These are phyloP conservation scores for Peromyscus polionotus DNA, from an alignment of 2,113 vertebrate species.

Conservation along the genomic window DNA sequence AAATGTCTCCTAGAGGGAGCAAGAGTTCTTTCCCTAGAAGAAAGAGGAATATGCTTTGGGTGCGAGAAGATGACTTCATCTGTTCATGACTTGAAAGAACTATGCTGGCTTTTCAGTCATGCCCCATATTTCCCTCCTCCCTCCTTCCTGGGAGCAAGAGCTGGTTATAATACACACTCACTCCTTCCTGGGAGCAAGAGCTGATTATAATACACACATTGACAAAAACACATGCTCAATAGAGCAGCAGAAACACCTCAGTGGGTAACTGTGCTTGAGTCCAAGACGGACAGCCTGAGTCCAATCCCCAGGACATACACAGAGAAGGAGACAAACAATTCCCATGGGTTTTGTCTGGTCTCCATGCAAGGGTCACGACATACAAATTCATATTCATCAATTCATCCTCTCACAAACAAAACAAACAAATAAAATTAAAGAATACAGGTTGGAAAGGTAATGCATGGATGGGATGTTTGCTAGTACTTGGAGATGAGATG, in stretches of 20 bases:
- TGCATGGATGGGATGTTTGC: neutral
- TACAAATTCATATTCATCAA: no score
- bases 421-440: neutral
- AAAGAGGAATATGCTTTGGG: neutral
- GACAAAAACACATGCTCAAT: neutral
- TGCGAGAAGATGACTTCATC: neutral
- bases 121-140: rapidly evolving
- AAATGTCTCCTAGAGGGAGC: rapidly evolving
- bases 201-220: rapidly evolving
- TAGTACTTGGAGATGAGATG: neutral
- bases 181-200: rapidly evolving
- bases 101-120: neutral
- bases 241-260: neutral
- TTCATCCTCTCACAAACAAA: neutral
- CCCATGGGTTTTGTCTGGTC: neutral
- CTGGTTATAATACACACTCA: rapidly evolving
- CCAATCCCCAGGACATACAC: neutral
- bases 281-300: neutral
- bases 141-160: rapidly evolving
- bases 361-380: no score
- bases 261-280: neutral
- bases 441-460: neutral
- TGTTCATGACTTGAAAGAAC: neutral
- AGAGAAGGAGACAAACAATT: neutral
- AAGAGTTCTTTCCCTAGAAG: neutral